phyloP scores from a whole-genome alignment of 1,140 invertebrate genomes.

The Drosophila sturtevanti region DNA sequence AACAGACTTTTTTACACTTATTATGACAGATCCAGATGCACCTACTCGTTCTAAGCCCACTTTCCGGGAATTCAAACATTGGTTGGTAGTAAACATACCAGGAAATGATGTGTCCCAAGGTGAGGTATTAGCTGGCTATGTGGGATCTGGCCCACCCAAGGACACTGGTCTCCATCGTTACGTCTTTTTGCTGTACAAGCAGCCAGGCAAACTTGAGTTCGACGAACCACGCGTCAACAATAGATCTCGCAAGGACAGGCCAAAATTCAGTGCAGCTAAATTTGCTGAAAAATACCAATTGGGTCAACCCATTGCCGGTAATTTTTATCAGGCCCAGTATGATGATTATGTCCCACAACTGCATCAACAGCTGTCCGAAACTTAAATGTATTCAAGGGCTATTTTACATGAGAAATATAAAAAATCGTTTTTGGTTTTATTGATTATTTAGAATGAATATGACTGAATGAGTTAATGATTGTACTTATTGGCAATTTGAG shows the following conservation, averaged over 20 bases:
- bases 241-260: constrained; percentile 86
- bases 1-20: constrained; percentile 88
- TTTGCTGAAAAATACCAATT: constrained; percentile 94
- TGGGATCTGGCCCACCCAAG: constrained; percentile 93
- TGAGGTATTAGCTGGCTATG: constrained; percentile 90
- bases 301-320: constrained; percentile 91
- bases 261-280: constrained; percentile 89
- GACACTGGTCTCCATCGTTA: constrained; percentile 95
- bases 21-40: constrained; percentile 85
- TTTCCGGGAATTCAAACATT: constrained; percentile 95
- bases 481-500: background rate
- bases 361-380: constrained; percentile 57
- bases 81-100: constrained; percentile 95
- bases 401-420: constrained; percentile 22
- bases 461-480: constrained; percentile 27
- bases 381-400: constrained; percentile 22
- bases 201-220: constrained; percentile 83
- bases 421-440: constrained; percentile 56
- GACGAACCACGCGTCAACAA: constrained; percentile 53
- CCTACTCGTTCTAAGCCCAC: constrained; percentile 90
- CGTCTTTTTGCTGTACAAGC: constrained; percentile 94
- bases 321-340: constrained; percentile 94
- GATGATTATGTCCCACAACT: constrained; percentile 93
- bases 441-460: constrained; percentile 30
- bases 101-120: constrained; percentile 89